Percentiles rank a stretch among this genome's conserved stretches.
These are phyloP conservation scores for Drosophila watanabei DNA, from an alignment of 1,140 invertebrate species.

Conservation along the genomic window DNA sequence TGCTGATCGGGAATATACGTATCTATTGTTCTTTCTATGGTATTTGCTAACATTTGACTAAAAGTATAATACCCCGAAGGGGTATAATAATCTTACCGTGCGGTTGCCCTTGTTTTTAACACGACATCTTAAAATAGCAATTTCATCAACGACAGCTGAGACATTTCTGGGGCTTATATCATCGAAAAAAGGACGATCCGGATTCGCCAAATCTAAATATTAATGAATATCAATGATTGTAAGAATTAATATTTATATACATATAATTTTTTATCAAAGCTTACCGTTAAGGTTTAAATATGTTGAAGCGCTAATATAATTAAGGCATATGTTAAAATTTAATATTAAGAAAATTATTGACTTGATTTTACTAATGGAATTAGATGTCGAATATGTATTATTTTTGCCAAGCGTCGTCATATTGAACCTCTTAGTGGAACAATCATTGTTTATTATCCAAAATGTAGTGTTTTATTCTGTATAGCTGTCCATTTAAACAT, in stretches of 20 bases:
- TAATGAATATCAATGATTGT: constrained; percentile 9
- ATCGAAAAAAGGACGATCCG: constrained; percentile 92
- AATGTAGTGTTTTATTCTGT: not conserved
- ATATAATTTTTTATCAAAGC: constrained; percentile 16
- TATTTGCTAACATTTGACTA: not conserved
- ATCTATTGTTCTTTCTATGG: too few species aligned
- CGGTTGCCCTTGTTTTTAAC: constrained; percentile 95
- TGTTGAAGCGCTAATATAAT: constrained; percentile 68
- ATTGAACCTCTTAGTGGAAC: not conserved
- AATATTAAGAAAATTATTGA: constrained; percentile 63
- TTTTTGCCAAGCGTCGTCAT: constrained; percentile 16
- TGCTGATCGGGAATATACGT: not conserved
- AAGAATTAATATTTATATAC: constrained; percentile 49
- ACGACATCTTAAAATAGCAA: constrained; percentile 92
- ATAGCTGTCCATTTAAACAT: not conserved
- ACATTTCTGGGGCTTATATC: constrained; percentile 93
- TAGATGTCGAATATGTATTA: constrained; percentile 13
- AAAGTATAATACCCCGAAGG: not conserved
- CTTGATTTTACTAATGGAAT: constrained; percentile 53
- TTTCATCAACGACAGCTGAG: constrained; percentile 93
- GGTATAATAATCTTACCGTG: constrained; percentile 88
- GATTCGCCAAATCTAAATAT: constrained; percentile 66
- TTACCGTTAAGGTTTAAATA: constrained; percentile 67
- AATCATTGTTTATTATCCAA: constrained; percentile 3
- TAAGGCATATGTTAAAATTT: constrained; percentile 67